phyloP scores from a whole-genome alignment of 2,888 invertebrate genomes.

The Plemyria rubiginata region DNA sequence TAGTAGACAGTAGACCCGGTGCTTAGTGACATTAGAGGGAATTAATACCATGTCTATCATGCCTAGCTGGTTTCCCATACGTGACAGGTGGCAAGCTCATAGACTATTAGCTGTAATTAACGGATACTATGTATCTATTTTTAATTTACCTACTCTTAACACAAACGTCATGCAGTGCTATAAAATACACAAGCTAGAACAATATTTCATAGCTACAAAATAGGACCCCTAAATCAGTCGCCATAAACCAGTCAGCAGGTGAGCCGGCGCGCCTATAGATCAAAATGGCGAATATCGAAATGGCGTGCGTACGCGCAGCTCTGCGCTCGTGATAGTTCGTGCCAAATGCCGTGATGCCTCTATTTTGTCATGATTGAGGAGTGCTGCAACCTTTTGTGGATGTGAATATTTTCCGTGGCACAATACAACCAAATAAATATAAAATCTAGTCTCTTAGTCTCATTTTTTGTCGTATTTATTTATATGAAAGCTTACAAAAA shows the following conservation, averaged over 20 bases:
- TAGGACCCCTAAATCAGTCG: conserved; percentile 33
- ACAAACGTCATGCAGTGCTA: background rate
- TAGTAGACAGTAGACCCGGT: too few species aligned
- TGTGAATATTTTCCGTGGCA: background rate
- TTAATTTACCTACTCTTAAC: too few species aligned
- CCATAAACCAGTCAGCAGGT: conserved; percentile 36
- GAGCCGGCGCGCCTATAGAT: conserved; percentile 39
- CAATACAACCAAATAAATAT: too few species aligned
- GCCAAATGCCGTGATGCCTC: conserved; percentile 31
- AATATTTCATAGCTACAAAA: conserved; percentile 31
- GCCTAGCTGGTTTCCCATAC: too few species aligned
- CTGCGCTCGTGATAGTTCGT: conserved; percentile 37
- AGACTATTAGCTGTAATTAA: too few species aligned
- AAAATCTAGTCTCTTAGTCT: too few species aligned
- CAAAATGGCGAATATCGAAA: conserved; percentile 46
- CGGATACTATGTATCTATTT: too few species aligned
- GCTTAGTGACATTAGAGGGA: too few species aligned
- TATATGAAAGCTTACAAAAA: too few species aligned
- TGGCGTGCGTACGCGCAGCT: conserved; percentile 53
- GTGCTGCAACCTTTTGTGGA: conserved; percentile 15
- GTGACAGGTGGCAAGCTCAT: too few species aligned
- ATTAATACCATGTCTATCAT: too few species aligned
- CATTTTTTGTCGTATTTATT: too few species aligned
- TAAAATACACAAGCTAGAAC: conserved; percentile 2
- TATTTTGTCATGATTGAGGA: conserved; percentile 28